A percentile compares a stretch with the other conserved stretches of the same genome.
Evolutionary conservation across 2,113 vertebrate species (phyloP).

Genomic region (Natator depressus): DNA sequence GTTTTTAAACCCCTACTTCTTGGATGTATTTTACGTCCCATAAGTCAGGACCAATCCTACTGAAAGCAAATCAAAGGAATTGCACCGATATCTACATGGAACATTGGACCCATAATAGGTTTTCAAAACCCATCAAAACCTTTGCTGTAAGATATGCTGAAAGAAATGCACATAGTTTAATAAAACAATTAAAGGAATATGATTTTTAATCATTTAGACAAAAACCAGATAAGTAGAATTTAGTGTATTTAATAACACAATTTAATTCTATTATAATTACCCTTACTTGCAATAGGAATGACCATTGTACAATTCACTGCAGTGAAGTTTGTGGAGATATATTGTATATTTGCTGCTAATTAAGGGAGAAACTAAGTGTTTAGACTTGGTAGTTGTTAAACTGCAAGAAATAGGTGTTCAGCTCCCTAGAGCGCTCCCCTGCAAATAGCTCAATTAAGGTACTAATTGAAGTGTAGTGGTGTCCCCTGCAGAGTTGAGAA

Average conservation of each 20-base stretch:
- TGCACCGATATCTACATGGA: not conserved
- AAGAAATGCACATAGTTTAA: not conserved
- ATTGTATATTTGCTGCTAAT: constrained; percentile 31
- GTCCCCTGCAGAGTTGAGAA: not conserved
- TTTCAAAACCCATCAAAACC: not conserved
- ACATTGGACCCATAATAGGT: not conserved
- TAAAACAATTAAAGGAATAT: not conserved
- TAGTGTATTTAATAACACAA: not conserved
- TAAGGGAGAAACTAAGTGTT: constrained; percentile 12
- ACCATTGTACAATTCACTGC: not conserved
- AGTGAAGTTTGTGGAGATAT: not conserved
- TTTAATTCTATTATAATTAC: not conserved
- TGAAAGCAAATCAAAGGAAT: not conserved
- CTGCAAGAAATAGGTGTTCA: not conserved
- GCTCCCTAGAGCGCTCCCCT: constrained; percentile 14
- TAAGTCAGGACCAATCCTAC: not conserved
- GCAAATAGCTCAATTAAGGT: constrained; percentile 63
- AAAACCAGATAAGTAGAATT: not conserved
- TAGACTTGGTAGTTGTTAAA: constrained; percentile 36
- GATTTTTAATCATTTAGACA: not conserved
- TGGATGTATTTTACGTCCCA: not conserved
- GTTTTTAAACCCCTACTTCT: not conserved
- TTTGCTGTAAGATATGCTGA: not conserved
- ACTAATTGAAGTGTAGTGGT: constrained; percentile 51
- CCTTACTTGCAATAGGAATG: not conserved